Conservation (phyloP, 2,888 invertebrate genomes). For the Drosophila antonietae region DNA sequence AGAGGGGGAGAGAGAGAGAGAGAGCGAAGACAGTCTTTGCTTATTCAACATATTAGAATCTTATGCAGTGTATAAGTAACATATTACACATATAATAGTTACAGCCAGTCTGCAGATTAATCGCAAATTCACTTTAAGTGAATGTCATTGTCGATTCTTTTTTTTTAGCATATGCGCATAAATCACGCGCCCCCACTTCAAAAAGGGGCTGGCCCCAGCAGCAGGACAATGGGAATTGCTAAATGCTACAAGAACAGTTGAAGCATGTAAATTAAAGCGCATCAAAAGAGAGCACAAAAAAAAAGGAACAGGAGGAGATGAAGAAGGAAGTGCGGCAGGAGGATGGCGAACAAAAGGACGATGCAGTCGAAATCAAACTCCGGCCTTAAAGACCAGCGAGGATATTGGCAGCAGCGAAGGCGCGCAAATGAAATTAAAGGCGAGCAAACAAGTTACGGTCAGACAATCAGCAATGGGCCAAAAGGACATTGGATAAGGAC, state of each 20-base stretch:
- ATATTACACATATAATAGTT: too few species aligned
- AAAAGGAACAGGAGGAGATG: conserved; percentile 10
- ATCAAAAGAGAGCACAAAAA: conserved; percentile 7
- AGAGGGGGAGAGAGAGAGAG: too few species aligned
- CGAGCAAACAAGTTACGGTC: conserved; percentile 82
- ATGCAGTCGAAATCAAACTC: conserved; percentile 42
- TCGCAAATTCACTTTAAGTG: conserved; percentile 20
- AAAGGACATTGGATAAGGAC: conserved; percentile 72
- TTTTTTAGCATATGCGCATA: conserved; percentile 76
- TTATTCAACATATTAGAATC: background rate
- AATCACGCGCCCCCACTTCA: conserved; percentile 62
- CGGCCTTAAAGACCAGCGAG: conserved; percentile 56
- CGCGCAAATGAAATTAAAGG: conserved; percentile 82
- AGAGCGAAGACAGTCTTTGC: too few species aligned
- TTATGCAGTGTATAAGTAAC: background rate
- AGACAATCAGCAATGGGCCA: conserved; percentile 75
- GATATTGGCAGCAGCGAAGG: conserved; percentile 51
- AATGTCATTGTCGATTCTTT: conserved; percentile 45
- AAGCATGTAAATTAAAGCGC: conserved; percentile 80
- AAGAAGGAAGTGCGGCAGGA: background rate
- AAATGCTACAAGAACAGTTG: conserved; percentile 80
- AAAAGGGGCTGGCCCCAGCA: conserved; percentile 34
- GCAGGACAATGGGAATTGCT: conserved; percentile 78
- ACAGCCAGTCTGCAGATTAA: background rate
- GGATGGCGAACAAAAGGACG: conserved; percentile 41